Conservation (phyloP, 2,888 invertebrate species). For the Hedya salicella region DNA sequence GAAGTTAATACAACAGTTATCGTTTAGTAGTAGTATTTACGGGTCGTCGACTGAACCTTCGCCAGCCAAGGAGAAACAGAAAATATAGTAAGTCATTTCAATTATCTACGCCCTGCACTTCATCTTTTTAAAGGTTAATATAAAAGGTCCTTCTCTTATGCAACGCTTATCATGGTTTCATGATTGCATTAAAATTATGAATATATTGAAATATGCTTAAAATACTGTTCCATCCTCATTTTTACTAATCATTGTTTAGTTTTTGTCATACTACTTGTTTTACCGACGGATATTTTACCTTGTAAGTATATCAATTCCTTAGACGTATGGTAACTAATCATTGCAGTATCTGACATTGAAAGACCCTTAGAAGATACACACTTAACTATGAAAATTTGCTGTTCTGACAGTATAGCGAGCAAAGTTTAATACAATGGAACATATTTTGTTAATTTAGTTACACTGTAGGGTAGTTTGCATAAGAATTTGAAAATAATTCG, state of each 20-base stretch:
- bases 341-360: too few relatives aligned
- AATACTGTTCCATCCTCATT: conserved; percentile 1
- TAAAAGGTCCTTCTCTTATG: conserved; percentile 19
- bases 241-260: conserved; percentile 10
- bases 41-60: conserved; percentile 65
- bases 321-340: too few relatives aligned
- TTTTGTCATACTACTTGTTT: neutral
- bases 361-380: too few relatives aligned
- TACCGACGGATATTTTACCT: neutral
- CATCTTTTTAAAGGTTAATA: conserved; percentile 1
- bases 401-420: too few relatives aligned
- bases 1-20: conserved; percentile 83
- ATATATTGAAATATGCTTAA: neutral
- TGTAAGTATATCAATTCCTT: too few relatives aligned
- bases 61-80: conserved; percentile 62
- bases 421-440: too few relatives aligned
- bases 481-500: too few relatives aligned
- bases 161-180: conserved; percentile 19
- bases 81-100: conserved; percentile 59
- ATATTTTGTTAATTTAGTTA: too few relatives aligned
- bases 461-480: too few relatives aligned
- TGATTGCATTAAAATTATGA: conserved; percentile 7
- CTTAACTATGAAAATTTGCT: too few relatives aligned
- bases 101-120: conserved; percentile 14
- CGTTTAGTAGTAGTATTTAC: conserved; percentile 83